Evolutionary conservation across 2,888 invertebrate species (phyloP).

Genomic region (Kuschelorhynchus macadamiae): DNA sequence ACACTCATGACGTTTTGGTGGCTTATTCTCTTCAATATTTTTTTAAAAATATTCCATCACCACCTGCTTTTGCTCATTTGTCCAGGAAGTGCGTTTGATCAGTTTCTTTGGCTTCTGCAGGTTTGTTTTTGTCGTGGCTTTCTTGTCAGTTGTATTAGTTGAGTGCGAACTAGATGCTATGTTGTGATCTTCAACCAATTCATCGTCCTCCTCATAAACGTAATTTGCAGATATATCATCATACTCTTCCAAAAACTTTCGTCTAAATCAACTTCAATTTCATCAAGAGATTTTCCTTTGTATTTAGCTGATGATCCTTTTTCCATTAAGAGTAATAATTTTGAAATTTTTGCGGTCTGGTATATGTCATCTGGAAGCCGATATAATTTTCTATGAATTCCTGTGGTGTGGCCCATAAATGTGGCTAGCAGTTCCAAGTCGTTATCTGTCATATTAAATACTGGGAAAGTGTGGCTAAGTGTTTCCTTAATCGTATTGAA

Average conservation of each 20-base stretch:
- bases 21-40: slow-evolving; percentile 36
- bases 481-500: slow-evolving; percentile 50
- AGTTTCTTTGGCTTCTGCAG: background rate
- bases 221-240: background rate
- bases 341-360: slow-evolving; percentile 52
- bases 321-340: slow-evolving; percentile 51
- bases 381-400: slow-evolving; percentile 46
- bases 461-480: slow-evolving; percentile 52
- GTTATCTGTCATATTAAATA: slow-evolving; percentile 49
- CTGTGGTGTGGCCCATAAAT: slow-evolving; percentile 54
- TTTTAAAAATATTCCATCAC: slow-evolving; percentile 25
- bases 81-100: slow-evolving; percentile 12
- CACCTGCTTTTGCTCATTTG: slow-evolving; percentile 31
- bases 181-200: no score
- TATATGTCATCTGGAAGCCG: slow-evolving; percentile 45
- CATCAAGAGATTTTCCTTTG: slow-evolving; percentile 49
- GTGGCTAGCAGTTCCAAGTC: slow-evolving; percentile 52
- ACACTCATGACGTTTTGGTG: slow-evolving; percentile 45
- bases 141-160: background rate
- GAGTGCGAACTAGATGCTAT: no score
- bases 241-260: slow-evolving; percentile 21
- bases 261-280: slow-evolving; percentile 46
- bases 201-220: background rate
- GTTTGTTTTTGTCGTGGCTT: background rate
- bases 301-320: slow-evolving; percentile 44